phyloP scores from a whole-genome alignment of 2,888 invertebrate genomes.

The Cheilosia vulpina region DNA sequence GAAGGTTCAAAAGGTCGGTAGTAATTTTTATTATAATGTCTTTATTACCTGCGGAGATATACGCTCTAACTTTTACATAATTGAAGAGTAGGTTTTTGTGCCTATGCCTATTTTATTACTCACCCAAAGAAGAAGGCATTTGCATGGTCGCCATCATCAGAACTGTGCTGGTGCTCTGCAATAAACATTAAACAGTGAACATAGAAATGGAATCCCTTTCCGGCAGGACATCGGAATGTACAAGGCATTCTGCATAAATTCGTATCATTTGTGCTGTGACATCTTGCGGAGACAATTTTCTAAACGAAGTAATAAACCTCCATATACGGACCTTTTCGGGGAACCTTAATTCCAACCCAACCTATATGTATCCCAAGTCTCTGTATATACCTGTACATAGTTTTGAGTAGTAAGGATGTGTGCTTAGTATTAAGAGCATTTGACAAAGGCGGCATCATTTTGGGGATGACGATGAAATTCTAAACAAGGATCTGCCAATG shows the following conservation, averaged over 20 bases:
- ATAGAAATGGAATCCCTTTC: background rate
- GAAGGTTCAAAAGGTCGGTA: too few relatives aligned
- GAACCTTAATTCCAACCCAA: conserved; percentile 2
- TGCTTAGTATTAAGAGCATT: conserved; percentile 12
- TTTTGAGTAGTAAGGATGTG: conserved; percentile 1
- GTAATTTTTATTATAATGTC: too few relatives aligned
- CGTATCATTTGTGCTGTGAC: conserved; percentile 10
- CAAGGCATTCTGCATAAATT: conserved; percentile 4
- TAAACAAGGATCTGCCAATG: conserved; percentile 13
- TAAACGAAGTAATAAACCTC: conserved; percentile 31
- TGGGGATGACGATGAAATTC: conserved; percentile 16
- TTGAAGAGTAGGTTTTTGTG: too few relatives aligned
- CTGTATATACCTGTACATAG: too few relatives aligned
- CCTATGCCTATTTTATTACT: too few relatives aligned
- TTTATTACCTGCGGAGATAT: too few relatives aligned
- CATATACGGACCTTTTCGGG: conserved; percentile 13
- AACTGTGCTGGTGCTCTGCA: background rate
- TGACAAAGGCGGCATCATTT: conserved; percentile 27
- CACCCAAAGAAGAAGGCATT: too few relatives aligned
- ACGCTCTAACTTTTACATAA: too few relatives aligned
- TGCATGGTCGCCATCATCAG: too few relatives aligned
- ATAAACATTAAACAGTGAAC: conserved; percentile 43
- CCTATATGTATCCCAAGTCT: background rate
- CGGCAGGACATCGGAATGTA: conserved; percentile 2
- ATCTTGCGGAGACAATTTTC: conserved; percentile 14